Evolutionary conservation across 2,888 invertebrate genomes (phyloP), one percentile per base, ranked within the genome.

Genomic region (Orchesellides sinensis): DNA sequence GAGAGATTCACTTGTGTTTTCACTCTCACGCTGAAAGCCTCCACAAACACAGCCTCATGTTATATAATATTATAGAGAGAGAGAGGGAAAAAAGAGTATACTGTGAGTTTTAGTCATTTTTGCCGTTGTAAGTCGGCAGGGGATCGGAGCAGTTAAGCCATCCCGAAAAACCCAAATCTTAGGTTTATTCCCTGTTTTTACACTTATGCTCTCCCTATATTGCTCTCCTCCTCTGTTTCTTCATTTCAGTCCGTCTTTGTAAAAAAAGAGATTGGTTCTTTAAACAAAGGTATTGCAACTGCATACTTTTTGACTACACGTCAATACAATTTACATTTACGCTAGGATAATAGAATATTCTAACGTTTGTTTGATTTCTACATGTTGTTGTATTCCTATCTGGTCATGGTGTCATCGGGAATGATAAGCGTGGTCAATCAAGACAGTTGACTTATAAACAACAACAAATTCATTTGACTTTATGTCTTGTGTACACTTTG

Each of bases 131-230:
- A 83, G 82, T 83, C 83, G 83, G 83, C 83, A 73, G 78, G 78
- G 78, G 77, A 83, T 83, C 83, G 83, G 83, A 83, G 83, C 83
- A 78, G 83, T 83, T 83, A 83, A 83, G 83, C 83, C 83, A 83
- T 78, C 70, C 83, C 83, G 83, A 83, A 83, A 83, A 83, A 82
- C 79, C 66, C 56, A 73, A 82, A 82, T 70, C 70, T 70, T 75
- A 56, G 77, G 77, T 75, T 65, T 72, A 83, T 77, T 83, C 70
- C 70, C 59, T 45, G 45, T 59, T 29, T 73, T 72, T 63, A 1
- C 45, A 17, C 45, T 29, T 69, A 69, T 61, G 12, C 59, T 59
- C 6, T 17, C 59, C 29, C n/a, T n/a, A n/a, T n/a, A 52, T 52
- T 65, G 10, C 61, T n/a, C n/a, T 73, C 61, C 29, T 59, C 12